Conservation (phyloP, 1,140 invertebrate genomes). For the Apis florea region DNA sequence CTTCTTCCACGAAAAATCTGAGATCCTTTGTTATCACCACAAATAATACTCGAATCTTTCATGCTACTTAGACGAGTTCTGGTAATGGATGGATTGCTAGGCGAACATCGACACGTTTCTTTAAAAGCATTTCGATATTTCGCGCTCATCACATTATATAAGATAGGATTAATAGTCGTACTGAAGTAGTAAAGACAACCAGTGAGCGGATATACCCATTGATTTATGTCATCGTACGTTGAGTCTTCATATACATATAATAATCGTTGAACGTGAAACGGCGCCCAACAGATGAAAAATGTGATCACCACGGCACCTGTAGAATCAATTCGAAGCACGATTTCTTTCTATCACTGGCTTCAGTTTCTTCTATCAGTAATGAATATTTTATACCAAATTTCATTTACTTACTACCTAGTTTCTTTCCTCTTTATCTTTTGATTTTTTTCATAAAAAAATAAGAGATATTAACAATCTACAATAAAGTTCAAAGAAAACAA, state of each 20-base stretch:
- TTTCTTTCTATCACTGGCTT: conserved; percentile 19
- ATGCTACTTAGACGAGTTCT: conserved; percentile 47
- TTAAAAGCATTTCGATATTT: conserved; percentile 92
- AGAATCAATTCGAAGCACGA: conserved; percentile 61
- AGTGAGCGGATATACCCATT: conserved; percentile 88
- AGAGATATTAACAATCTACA: not conserved
- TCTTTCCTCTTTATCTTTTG: not conserved
- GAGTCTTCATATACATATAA: conserved; percentile 85
- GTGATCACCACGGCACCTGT: conserved; percentile 96
- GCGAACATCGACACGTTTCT: conserved; percentile 82
- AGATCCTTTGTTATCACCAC: conserved; percentile 33
- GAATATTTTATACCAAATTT: not conserved
- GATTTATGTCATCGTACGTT: conserved; percentile 85
- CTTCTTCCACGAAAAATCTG: conserved; percentile 44
- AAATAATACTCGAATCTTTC: conserved; percentile 32
- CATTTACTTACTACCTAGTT: not conserved
- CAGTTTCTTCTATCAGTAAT: not conserved
- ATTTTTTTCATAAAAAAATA: not conserved
- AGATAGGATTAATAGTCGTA: conserved; percentile 92
- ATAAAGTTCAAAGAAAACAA: not conserved
- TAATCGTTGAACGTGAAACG: conserved; percentile 95
- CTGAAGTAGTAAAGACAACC: conserved; percentile 94
- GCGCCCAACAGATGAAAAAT: conserved; percentile 98
- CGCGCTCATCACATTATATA: conserved; percentile 95
- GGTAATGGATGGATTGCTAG: conserved; percentile 30